Evolutionary conservation across 53 echinoderm and acorn worm genomes (phyloP), one percentile per base, ranked within the genome.

Genomic region (Holothuria leucospilota): DNA sequence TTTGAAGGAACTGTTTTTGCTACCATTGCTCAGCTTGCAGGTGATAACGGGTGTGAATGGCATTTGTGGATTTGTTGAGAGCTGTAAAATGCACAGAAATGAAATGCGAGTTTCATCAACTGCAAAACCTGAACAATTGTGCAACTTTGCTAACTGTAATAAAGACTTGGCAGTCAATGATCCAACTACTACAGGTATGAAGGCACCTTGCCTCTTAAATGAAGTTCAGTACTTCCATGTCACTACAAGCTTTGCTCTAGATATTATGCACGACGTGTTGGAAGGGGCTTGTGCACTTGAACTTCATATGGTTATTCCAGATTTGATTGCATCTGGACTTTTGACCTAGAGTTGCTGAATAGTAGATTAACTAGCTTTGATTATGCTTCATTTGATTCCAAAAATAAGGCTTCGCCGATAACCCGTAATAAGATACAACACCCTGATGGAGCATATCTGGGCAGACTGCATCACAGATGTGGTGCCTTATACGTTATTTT

Each of bases 191-290:
- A 75, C 75, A 41, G 90, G 87, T 51, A 40, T 86, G 23, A 90
- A 90, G 78, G 71, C 30, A n/a, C 52, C 86, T 30, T 71, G 86
- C 69, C 13, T 40, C 0, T 24, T 90, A 63, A 90, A 86, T 39
- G 16, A 90, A 38, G 69, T 78, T 56, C 20, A 68, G 15, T 69
- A 82, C 56, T 90, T 90, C 39, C 82, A 90, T 86, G 65, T 90
- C 27, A 90, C 90, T 39, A 13, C 14, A 8, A 86, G 63, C 25
- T 86, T 38, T 64, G 87, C 63, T 8, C 90, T 82, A 18, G 83
- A 90, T 82, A 39, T 90, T 0, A 86, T 90, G 86, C 90, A 90
- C 39, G 90, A 90, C 27, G 62, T 90, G 8, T 62, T 90, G 2
- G 90, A 90, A 58, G 90, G 90, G 29, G 18, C 86, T 0, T 87